phyloP scores from a whole-genome alignment of 2,797 vertebrate genomes.

The Acanthis flammea region DNA sequence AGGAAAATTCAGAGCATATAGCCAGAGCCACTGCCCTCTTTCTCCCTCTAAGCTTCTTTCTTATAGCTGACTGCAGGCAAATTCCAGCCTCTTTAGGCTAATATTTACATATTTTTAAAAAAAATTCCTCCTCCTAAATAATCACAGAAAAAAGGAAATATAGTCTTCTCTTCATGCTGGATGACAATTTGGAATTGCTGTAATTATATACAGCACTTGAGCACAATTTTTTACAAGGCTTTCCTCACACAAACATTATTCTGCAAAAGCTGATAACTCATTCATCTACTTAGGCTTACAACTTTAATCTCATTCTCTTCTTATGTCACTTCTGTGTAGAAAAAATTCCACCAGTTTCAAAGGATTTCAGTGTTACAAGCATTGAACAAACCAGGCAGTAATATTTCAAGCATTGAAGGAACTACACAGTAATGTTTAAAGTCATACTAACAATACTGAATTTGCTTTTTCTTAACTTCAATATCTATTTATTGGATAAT shows the following conservation, averaged over 20 bases:
- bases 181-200: not conserved
- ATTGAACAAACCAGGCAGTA: not conserved
- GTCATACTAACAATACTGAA: not conserved
- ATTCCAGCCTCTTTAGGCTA: not conserved
- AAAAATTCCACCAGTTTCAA: constrained; percentile 18
- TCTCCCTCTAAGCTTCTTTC: not conserved
- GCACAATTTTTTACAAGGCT: not conserved
- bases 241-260: constrained; percentile 2
- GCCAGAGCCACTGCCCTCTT: not conserved
- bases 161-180: not conserved
- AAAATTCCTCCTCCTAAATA: not conserved
- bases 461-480: not conserved
- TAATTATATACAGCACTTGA: not conserved
- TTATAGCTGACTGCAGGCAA: not conserved
- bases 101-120: not conserved
- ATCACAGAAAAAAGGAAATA: not conserved
- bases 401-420: not conserved
- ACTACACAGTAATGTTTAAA: not conserved
- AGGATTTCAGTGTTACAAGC: not conserved
- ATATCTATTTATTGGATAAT: not conserved
- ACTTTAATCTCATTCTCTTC: constrained; percentile 12
- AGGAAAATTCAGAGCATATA: not conserved
- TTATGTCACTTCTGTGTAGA: not conserved
- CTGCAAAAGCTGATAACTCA: constrained; percentile 3
- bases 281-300: constrained; percentile 15